Evolutionary conservation across 2,888 invertebrate species (phyloP).

Genomic region (Cancer borealis): DNA sequence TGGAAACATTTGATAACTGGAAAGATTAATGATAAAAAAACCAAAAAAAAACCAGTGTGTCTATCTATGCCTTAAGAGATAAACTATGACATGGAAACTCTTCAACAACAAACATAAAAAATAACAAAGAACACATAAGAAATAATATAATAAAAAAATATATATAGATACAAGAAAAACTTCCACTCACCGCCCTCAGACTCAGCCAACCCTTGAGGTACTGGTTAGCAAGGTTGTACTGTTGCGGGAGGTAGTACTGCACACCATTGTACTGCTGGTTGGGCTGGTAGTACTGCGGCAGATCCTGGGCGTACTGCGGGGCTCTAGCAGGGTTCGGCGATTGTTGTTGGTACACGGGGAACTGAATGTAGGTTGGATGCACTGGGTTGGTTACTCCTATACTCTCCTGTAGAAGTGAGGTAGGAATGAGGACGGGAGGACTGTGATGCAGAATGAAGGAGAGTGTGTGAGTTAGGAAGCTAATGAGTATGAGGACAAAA

Average conservation of each 20-base stretch:
- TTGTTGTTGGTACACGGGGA: conserved; percentile 45
- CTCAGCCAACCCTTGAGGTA: background rate
- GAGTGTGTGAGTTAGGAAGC: background rate
- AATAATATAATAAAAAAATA: background rate
- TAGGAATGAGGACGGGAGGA: background rate
- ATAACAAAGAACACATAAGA: background rate
- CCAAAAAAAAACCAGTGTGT: too few species aligned
- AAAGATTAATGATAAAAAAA: too few species aligned
- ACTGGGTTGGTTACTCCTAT: background rate
- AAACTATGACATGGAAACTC: too few species aligned
- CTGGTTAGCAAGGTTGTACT: background rate
- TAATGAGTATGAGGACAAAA: too few species aligned
- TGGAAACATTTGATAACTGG: too few species aligned
- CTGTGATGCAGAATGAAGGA: background rate
- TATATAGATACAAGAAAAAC: background rate
- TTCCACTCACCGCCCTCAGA: background rate
- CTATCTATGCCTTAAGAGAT: too few species aligned
- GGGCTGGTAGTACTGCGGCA: background rate
- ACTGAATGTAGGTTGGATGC: conserved; percentile 45
- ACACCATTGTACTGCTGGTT: background rate
- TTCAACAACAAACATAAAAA: too few species aligned
- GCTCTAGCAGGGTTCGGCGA: background rate
- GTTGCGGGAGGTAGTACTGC: background rate
- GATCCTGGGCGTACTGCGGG: background rate
- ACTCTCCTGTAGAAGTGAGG: background rate